Conservation (phyloP, 2,797 vertebrate genomes). For the Aplochiton taeniatus region DNA sequence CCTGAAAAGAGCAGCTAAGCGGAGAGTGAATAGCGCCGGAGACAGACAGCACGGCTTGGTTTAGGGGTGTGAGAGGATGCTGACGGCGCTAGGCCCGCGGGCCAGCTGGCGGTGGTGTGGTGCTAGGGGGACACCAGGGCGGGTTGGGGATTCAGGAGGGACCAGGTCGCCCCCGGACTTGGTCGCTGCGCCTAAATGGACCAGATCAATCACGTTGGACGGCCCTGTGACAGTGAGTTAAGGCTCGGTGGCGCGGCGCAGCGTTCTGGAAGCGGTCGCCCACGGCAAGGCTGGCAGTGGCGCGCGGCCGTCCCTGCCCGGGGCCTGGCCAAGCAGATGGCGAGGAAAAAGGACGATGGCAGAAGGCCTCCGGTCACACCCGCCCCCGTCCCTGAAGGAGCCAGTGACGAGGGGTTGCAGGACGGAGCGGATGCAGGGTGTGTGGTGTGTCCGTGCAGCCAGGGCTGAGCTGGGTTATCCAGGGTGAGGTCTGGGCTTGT, state of each 20-base stretch:
- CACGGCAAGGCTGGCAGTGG: slow-evolving; percentile 63
- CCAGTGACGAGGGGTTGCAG: slow-evolving; percentile 41
- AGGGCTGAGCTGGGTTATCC: slow-evolving; percentile 54
- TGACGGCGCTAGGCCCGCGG: slow-evolving; percentile 58
- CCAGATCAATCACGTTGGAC: slow-evolving; percentile 83
- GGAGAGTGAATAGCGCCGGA: too few species aligned
- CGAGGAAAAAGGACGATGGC: slow-evolving; percentile 71
- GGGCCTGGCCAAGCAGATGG: slow-evolving; percentile 80
- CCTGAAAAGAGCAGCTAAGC: too few species aligned
- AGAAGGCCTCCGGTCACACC: slow-evolving; percentile 59
- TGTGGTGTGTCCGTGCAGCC: slow-evolving; percentile 37
- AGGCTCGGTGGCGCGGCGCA: slow-evolving; percentile 71
- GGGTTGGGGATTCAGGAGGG: slow-evolving; percentile 66
- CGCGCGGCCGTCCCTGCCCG: slow-evolving; percentile 54
- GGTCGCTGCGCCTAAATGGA: slow-evolving; percentile 81
- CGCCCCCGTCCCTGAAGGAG: slow-evolving; percentile 59
- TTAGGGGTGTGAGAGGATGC: too few species aligned
- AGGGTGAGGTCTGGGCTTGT: slow-evolving; percentile 52
- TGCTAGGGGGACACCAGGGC: slow-evolving; percentile 59
- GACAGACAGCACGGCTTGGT: too few species aligned
- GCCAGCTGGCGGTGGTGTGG: slow-evolving; percentile 72
- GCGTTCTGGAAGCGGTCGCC: slow-evolving; percentile 70
- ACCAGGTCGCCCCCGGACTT: slow-evolving; percentile 76
- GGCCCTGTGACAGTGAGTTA: slow-evolving; percentile 81
- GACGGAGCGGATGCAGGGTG: slow-evolving; percentile 44